Base-by-base conservation (phyloP, 1,140 invertebrate species). In the Holotrichia oblita region DNA sequence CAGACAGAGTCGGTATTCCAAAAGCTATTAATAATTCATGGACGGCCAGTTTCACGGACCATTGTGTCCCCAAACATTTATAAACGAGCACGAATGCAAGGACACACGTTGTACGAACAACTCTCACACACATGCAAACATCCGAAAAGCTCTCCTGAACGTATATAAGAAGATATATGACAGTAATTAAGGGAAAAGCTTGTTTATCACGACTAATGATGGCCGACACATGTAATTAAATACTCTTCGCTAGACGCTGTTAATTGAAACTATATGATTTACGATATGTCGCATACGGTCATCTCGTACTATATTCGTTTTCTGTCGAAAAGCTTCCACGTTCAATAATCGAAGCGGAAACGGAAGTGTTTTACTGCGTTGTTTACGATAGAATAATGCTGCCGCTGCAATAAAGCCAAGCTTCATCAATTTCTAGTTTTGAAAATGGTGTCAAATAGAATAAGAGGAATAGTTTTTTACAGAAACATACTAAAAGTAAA, bases 161-260 rank as follows among this genome's bases (percentile, higher is more conserved):
- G 22, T 69, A 27, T 22, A 22, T 69, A 69, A 69, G 61, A 69
- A 69, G 61, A 69, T 69, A 69, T 27, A 69, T 69, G 61, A 69
- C 61, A 69, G 61, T 69, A 69, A 69, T 69, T 69, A 69, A 69
- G 61, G 61, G 61, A 14, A 69, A 69, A 69, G 61, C 61, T 69
- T 69, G 61, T 69, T 69, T 69, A 69, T 69, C 61, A 69, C 61
- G 61, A 69, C 61, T 69, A 69, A 69, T 69, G 61, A 69, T 69
- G 61, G 17, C 61, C 61, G 61, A 69, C 61, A 69, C 22, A 69
- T 69, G 61, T 69, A 69, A 69, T 69, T 69, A 69, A 69, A 69
- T 69, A 69, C 61, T 69, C 17, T 69, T 69, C 22, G 27, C 61
- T 12, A 34, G 22, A 34, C 20, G 10, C 2, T 69, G 61, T 69